Conservation (phyloP, 2,113 vertebrate species). For the Ictidomys tridecemlineatus region DNA sequence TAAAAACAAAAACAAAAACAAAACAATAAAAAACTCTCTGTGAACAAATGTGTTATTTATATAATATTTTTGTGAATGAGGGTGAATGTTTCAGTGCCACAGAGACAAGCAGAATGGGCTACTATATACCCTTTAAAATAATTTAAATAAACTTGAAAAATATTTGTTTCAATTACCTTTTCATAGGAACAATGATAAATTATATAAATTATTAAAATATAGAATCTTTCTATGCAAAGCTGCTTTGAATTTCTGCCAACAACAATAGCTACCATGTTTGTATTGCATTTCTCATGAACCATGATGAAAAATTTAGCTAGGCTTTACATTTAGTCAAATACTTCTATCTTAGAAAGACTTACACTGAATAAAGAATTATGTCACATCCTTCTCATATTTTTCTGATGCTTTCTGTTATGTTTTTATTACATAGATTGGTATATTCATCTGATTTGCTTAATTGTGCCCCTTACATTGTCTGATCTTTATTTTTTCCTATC, state of each 20-base stretch:
- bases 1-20: no score
- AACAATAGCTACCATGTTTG: background rate
- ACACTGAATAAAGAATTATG: background rate
- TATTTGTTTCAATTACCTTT: background rate
- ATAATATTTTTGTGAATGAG: background rate
- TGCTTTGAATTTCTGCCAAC: background rate
- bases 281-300: background rate
- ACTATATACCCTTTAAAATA: background rate
- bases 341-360: background rate
- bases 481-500: background rate
- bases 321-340: background rate
- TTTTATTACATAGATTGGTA: background rate
- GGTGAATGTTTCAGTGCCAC: background rate
- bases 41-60: background rate
- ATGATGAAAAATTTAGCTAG: background rate
- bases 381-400: background rate
- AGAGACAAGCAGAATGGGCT: background rate
- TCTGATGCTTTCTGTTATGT: background rate
- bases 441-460: background rate
- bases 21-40: no score
- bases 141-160: background rate
- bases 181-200: constrained; percentile 12
- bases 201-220: background rate
- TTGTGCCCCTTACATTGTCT: background rate
- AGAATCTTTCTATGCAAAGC: background rate